phyloP scores from a whole-genome alignment of 2,888 invertebrate species.

The Hemicrepidius hirtus region DNA sequence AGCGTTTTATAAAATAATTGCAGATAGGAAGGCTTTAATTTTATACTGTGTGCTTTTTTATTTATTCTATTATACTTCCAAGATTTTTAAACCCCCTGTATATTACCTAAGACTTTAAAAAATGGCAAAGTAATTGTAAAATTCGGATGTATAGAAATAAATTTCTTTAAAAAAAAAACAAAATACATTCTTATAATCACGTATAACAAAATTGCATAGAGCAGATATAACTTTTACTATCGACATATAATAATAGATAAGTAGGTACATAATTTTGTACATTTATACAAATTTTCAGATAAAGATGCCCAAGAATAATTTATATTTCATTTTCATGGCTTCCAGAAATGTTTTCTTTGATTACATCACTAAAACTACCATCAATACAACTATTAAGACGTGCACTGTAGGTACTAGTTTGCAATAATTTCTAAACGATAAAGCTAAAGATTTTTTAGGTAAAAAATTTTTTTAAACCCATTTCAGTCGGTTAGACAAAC shows the following conservation, averaged over 20 bases:
- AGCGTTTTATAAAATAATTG: too few relatives aligned
- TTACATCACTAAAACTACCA: background rate
- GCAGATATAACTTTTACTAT: too few relatives aligned
- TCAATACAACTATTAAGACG: background rate
- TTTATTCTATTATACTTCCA: too few relatives aligned
- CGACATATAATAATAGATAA: conserved; percentile 1
- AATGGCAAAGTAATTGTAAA: conserved; percentile 10
- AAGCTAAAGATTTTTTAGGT: too few relatives aligned
- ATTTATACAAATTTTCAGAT: conserved; percentile 31
- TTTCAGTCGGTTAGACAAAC: too few relatives aligned
- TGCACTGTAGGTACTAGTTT: background rate
- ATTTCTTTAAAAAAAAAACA: background rate
- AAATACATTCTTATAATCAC: background rate
- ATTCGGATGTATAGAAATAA: background rate
- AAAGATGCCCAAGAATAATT: background rate
- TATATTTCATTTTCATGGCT: background rate
- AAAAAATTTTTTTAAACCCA: too few relatives aligned
- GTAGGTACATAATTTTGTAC: conserved; percentile 26
- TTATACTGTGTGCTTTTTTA: too few relatives aligned
- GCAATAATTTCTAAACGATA: background rate
- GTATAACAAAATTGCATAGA: too few relatives aligned
- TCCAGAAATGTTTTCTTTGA: conserved; percentile 8
- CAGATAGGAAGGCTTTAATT: too few relatives aligned
- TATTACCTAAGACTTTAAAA: background rate
- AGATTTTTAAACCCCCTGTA: too few relatives aligned